Evolutionary conservation across 1,140 invertebrate species (phyloP), one percentile per base, ranked within the genome.

Genomic region (Solenopsis invicta): DNA sequence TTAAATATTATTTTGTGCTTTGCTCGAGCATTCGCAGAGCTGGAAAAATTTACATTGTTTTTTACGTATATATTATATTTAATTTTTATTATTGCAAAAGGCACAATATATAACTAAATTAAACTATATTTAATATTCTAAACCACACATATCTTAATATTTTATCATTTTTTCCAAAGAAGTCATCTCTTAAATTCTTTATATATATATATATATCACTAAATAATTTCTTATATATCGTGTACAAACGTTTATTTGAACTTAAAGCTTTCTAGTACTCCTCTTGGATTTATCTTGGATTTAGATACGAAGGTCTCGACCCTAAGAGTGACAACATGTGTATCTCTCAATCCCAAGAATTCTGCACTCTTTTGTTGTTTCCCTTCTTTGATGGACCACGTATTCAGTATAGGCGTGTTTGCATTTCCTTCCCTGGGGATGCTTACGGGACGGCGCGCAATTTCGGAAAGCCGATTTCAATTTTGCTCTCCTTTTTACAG

Each of bases 391-490:
- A 80, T 89, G 67, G 52, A 72, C 59, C 75, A 66, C 82, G 37
- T 77, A 56, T 34, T 86, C 85, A 72, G 77, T 74, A 78, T 82
- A 77, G 64, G 87, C 88, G 91, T 95, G 94, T 95, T 95, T 95
- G 95, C 94, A 95, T 95, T 95, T 93, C 89, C 88, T 89, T 94
- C 91, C 90, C 88, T 64, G 18, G 81, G 82, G 78, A 88, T 75
- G 52, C 45, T 61, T 59, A 75, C 84, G 76, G 92, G 87, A 90
- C 75, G 87, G 88, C 86, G 91, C 92, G 93, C 93, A 95, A 95
- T 95, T 95, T 95, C 93, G 90, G 92, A 95, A 95, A 95, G 94
- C 93, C 93, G 94, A 94, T 95, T 95, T 94, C 94, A 95, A 95
- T 95, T 95, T 88, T 91, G 92, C 87, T 93, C 21, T 93, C 90